Percentiles rank a stretch among this genome's conserved stretches.
Evolutionary conservation across 2,113 vertebrate species (phyloP).

Genomic region (Scolopax mira): DNA sequence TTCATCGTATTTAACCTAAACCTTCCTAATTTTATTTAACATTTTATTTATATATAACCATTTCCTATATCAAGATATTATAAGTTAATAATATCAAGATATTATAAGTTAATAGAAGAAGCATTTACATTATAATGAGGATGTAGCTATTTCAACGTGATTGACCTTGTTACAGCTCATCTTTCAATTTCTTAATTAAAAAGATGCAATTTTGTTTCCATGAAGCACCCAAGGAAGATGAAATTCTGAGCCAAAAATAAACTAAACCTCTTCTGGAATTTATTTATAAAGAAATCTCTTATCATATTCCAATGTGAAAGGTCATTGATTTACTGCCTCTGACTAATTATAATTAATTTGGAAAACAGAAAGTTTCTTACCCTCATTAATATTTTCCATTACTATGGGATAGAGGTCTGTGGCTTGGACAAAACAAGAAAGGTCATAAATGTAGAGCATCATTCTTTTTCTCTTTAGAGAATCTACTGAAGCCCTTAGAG

Average conservation of each 20-base stretch:
- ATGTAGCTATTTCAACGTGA: slow-evolving; percentile 10
- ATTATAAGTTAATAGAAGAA: not conserved
- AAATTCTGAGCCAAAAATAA: slow-evolving; percentile 54
- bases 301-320: not conserved
- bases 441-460: not conserved
- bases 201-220: slow-evolving; percentile 16
- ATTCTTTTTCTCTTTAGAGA: not conserved
- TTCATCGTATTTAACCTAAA: not conserved
- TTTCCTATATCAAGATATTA: not conserved
- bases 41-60: not conserved
- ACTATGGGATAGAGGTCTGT: not conserved
- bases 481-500: not conserved
- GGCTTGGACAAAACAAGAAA: slow-evolving; percentile 13
- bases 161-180: slow-evolving; percentile 29
- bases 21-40: not conserved
- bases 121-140: slow-evolving; percentile 26
- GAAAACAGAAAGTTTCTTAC: slow-evolving; percentile 19
- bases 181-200: slow-evolving; percentile 48
- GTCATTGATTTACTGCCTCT: slow-evolving; percentile 13
- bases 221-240: slow-evolving; percentile 14
- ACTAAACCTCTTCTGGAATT: not conserved
- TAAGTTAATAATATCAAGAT: not conserved
- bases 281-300: slow-evolving; percentile 5
- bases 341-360: slow-evolving; percentile 26
- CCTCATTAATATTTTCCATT: slow-evolving; percentile 9